Evolutionary conservation across 2,888 invertebrate genomes (phyloP).

Genomic region (Heliconius sara): DNA sequence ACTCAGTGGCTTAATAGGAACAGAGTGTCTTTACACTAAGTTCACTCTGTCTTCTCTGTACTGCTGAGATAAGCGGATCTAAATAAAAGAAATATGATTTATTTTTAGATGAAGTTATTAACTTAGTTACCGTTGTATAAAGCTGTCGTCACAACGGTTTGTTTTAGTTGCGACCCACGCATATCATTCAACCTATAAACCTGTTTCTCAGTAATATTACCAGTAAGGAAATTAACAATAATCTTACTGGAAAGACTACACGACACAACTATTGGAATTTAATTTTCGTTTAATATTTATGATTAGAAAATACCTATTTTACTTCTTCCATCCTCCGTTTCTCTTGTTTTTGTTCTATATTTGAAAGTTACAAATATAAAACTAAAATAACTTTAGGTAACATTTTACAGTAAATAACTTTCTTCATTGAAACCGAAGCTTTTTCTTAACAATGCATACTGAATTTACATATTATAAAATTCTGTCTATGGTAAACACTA

Average conservation of each 20-base stretch:
- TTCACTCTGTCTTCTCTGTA: too few relatives aligned
- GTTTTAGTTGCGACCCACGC: conserved; percentile 8
- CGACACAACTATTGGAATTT: too few relatives aligned
- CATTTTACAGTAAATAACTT: too few relatives aligned
- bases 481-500: not conserved
- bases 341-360: not conserved
- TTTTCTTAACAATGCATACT: not conserved
- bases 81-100: not conserved
- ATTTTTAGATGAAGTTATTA: not conserved
- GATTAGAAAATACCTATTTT: not conserved
- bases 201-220: not conserved
- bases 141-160: conserved; percentile 19
- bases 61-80: too few relatives aligned
- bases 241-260: not conserved
- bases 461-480: not conserved
- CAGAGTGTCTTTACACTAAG: too few relatives aligned
- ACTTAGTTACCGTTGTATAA: conserved; percentile 11
- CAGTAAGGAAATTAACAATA: not conserved
- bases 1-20: too few relatives aligned
- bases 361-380: not conserved
- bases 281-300: too few relatives aligned
- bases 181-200: not conserved
- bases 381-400: not conserved
- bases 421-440: not conserved
- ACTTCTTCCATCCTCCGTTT: not conserved